Base-by-base conservation (phyloP, 2,888 invertebrate species). In the Eilema sororculum region DNA sequence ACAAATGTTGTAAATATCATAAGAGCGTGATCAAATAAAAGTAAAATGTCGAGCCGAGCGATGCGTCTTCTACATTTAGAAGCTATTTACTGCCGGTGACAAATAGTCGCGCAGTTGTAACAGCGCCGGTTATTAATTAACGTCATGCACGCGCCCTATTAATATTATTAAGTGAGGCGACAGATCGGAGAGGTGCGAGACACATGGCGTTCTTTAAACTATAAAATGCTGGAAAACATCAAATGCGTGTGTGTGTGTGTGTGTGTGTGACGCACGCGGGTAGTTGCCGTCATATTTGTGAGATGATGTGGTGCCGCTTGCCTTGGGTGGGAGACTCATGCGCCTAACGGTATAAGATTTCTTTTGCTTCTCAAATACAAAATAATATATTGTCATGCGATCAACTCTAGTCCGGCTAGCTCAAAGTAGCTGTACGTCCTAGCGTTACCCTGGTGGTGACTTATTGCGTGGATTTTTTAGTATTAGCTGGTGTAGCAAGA, bases 131-230 rank as follows among this genome's bases (percentile, higher is more conserved):
- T 63, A 65, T 71, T 68, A 64, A 71, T 71, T 58, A 62, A 52
- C 63, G 71, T 68, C 68, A 52, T 65, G 65, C 68, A 72, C 75
- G 68, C 60, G 41, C 64, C 61, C 64, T 70, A 75, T 77, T 73
- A 68, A 72, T 73, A 68, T 71, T 70, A 71, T 68, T 71, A 68
- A 62, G 58, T 56, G 69, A 69, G 67, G 58, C 62, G 70, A 66
- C 70, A 63, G 66, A 41, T 22, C 41, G 60, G n/a, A 16, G 33
- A 56, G 59, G 56, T 61, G 37, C 52, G 60, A 58, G 63, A 66
- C 66, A 57, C 25, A 70, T 59, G 65, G 37, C 25, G 52, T 46
- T 57, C 16, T 63, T 52, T 12, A 56, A 67, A 37, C 25, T 16
- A 70, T 67, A 57, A 67, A 22, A 41, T 20, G 72, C 46, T 58